Evolutionary conservation across 2,888 invertebrate genomes (phyloP), one percentile per base, ranked within the genome.

Genomic region (Cylloceria caligata): DNA sequence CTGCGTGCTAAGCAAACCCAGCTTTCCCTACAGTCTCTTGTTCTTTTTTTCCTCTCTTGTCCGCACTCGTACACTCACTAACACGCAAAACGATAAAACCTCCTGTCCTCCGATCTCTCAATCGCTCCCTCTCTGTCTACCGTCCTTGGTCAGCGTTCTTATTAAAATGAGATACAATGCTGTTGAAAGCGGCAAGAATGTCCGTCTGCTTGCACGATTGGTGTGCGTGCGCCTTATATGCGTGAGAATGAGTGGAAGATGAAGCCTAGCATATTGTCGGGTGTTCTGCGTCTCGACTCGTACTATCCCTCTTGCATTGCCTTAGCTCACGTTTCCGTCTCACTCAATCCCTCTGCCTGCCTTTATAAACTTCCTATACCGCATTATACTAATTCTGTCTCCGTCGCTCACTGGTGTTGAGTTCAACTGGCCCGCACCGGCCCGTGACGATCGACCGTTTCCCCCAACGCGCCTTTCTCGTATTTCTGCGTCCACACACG

Each of bases 281-380:
- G 79, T 82, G 82, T 76, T 80, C 75, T 60, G 71, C 72, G 79
- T 79, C 80, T 82, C 75, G 79, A 52, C 82, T 82, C 75, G 71
- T 80, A 82, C 71, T 80, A 79, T 68, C 67, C 72, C 79, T 82
- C 79, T 76, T 74, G 62, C 55, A 27, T 39, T 75, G 47, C 24
- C 47, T 47, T 45, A 52, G 55, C 36, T 60, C 49, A 36, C 42
- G n/a, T 45, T 21, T 62, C 76, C 39, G 55, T 36, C 30, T 52
- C 34, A 45, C 21, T 49, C 64, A 24, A 42, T 36, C 45, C 16
- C 60, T 68, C 47, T 16, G 19, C 24, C 62, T 42, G 0, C 21
- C 16, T 16, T n/a, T 16, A 9, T 16, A 30, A 57, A 30, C 57
- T 57, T 57, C 30, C 30, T 57, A 30, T 57, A 57, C 30, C n/a